Evolutionary conservation across 1,140 invertebrate species (phyloP).

Genomic region (Eriocheir sinensis): DNA sequence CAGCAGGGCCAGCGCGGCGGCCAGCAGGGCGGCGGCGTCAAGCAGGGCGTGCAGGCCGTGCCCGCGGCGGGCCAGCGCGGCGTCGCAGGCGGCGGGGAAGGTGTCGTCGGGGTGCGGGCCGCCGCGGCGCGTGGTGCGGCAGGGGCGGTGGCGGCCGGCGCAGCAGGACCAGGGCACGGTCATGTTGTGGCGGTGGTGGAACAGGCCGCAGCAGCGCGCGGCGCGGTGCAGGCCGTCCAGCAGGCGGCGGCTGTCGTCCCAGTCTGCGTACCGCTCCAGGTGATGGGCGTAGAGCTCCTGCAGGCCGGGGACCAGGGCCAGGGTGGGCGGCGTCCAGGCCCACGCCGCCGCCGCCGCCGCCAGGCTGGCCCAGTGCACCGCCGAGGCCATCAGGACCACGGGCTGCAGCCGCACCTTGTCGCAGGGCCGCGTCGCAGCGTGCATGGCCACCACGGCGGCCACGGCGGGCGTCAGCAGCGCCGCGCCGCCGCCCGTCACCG

Average conservation of each 20-base stretch:
- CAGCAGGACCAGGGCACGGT: neutral
- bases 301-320: neutral
- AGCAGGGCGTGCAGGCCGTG: neutral
- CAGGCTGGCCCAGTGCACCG: neutral
- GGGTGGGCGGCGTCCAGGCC: neutral
- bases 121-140: neutral
- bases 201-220: neutral
- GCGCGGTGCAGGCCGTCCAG: neutral
- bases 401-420: neutral
- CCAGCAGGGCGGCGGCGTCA: neutral
- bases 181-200: neutral
- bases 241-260: neutral
- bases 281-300: neutral
- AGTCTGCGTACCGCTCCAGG: neutral
- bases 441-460: neutral
- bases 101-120: neutral
- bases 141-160: neutral
- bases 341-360: neutral
- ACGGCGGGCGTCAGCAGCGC: neutral
- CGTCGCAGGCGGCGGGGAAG: neutral
- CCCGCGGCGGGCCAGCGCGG: neutral
- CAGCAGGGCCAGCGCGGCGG: neutral
- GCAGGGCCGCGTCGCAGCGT: neutral
- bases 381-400: neutral
- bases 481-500: neutral